Base-by-base conservation (phyloP, 2,888 invertebrate genomes). In the Copidosoma aretas region DNA sequence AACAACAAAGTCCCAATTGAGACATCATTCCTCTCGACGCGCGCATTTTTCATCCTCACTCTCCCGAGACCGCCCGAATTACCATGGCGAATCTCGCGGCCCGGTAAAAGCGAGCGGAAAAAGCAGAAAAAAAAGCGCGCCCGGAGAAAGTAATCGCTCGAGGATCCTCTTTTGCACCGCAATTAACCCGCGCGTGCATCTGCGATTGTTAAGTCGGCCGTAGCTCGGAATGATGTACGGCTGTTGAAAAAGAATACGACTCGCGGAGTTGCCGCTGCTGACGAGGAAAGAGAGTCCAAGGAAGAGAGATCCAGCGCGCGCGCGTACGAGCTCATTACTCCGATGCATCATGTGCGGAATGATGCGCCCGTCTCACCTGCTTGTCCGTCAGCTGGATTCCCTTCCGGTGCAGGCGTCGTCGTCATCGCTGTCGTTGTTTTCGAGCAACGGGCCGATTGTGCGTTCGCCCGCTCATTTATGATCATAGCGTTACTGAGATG, bases 161-260 rank as follows among this genome's bases (percentile, higher is more conserved):
- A n/a, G n/a, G n/a, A n/a, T n/a, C n/a, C n/a, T n/a, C n/a, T n/a
- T n/a, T 74, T 71, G 70, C 64, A 49, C 68, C 52, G 74, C 74
- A 75, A 74, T 74, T 75, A 75, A 75, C 73, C 71, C 71, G 67
- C 68, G 72, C 61, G 21, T 12, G 68, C 68, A 68, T 24, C 14
- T 70, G 70, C 73, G 72, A 75, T 75, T 75, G 75, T 75, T 74
- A 72, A 67, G 56, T 74, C 72, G 71, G 71, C 72, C 74, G 71
- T 73, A 32, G 22, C 62, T 60, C 68, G 64, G 71, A 74, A 74
- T 73, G 74, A 75, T 76, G 73, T 75, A 75, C 74, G 46, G 64
- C 67, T 66, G 67, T 32, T 32, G 8, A 32, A 32, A 32, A 32
- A 32, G n/a, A n/a, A n/a, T 10, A 41, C 41, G 41, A 8, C 41